Evolutionary conservation across 2,113 vertebrate genomes (phyloP).

Genomic region (Axis porcinus): DNA sequence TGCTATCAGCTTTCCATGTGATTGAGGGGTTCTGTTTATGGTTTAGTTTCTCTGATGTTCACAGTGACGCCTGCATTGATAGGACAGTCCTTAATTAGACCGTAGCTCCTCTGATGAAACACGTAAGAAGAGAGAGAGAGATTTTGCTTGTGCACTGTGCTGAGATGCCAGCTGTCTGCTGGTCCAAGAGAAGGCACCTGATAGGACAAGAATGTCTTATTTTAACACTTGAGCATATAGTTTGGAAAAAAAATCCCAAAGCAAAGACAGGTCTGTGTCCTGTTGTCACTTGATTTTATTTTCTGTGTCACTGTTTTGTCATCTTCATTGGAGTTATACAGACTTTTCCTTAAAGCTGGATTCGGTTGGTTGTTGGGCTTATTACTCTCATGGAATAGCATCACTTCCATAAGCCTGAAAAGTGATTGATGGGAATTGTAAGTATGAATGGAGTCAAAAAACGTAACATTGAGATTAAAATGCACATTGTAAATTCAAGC

Average conservation of each 20-base stretch:
- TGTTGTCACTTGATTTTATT: background rate
- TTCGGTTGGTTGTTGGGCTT: background rate
- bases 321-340: background rate
- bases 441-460: background rate
- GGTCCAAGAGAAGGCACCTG: background rate
- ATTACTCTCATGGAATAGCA: fast-evolving
- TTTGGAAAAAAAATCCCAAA: background rate
- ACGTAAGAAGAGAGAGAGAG: background rate
- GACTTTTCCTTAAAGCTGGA: background rate
- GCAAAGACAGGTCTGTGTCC: background rate
- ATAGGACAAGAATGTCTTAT: background rate
- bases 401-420: background rate
- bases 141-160: background rate
- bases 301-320: background rate
- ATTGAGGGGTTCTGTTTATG: background rate
- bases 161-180: background rate
- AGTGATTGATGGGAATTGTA: background rate
- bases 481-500: background rate
- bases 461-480: background rate
- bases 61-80: background rate
- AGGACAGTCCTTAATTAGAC: background rate
- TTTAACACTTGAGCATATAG: background rate
- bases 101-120: background rate
- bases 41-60: background rate
- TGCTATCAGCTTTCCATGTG: background rate